Conservation (phyloP, 2,888 invertebrate species). For the Conchocele bisecta region DNA sequence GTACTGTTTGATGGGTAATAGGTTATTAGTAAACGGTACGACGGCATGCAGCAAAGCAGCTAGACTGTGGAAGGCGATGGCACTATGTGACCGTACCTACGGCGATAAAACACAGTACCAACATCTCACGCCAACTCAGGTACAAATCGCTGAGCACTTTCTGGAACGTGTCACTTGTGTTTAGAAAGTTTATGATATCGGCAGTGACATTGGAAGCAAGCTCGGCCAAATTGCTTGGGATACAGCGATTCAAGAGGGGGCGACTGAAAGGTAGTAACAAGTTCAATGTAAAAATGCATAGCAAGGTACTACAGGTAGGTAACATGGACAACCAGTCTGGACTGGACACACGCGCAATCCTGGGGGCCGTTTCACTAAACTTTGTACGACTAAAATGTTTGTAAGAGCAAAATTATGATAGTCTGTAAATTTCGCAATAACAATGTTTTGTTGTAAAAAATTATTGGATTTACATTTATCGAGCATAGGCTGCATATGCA, state of each 20-base stretch:
- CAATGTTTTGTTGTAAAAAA: too few relatives aligned
- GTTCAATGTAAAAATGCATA: constrained; percentile 2
- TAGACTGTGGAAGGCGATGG: too few relatives aligned
- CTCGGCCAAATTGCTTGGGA: constrained; percentile 88
- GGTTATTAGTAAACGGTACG: too few relatives aligned
- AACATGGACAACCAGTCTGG: constrained; percentile 61
- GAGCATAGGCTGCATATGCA: too few relatives aligned
- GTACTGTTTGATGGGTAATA: too few relatives aligned
- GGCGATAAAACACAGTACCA: constrained; percentile 90
- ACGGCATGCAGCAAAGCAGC: too few relatives aligned
- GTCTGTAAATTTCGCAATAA: too few relatives aligned
- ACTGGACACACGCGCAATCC: constrained; percentile 24
- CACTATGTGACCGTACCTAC: constrained; percentile 85
- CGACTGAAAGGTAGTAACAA: constrained; percentile 86
- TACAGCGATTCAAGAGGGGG: constrained; percentile 93
- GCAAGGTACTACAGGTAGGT: background rate
- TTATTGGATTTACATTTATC: too few relatives aligned
- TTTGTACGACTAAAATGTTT: too few relatives aligned
- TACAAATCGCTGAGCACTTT: constrained; percentile 94
- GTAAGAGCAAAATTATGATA: too few relatives aligned
- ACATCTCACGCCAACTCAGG: constrained; percentile 93
- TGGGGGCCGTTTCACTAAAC: too few relatives aligned
- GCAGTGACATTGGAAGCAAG: constrained; percentile 86
- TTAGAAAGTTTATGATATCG: constrained; percentile 91
- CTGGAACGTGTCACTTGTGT: constrained; percentile 94